Evolutionary conservation across 2,888 invertebrate species (phyloP).

Genomic region (Nomada flava): DNA sequence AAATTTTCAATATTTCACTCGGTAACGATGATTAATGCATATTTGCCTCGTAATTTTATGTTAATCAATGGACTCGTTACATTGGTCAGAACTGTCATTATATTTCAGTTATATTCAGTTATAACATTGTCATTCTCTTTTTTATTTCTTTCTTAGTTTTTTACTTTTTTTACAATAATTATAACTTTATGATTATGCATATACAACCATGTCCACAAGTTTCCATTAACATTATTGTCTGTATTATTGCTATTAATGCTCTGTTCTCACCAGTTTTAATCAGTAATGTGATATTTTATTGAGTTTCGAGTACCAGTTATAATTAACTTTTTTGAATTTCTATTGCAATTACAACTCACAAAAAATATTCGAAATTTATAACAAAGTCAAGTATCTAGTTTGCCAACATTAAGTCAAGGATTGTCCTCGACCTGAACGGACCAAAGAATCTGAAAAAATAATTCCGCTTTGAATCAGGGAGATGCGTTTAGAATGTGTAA

Average conservation of each 20-base stretch:
- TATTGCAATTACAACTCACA: no score
- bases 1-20: slow-evolving; percentile 5
- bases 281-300: no score
- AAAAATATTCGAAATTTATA: no score
- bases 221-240: background rate
- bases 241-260: slow-evolving; percentile 20
- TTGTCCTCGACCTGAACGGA: background rate
- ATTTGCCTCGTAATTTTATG: background rate
- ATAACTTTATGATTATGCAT: no score
- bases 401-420: background rate
- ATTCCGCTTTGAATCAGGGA: background rate
- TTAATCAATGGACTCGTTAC: background rate
- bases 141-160: no score
- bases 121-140: no score
- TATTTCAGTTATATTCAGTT: background rate
- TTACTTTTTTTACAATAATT: no score
- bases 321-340: no score
- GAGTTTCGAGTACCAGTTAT: no score
- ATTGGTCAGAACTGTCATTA: background rate
- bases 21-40: background rate
- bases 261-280: background rate
- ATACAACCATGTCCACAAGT: background rate
- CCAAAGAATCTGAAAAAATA: background rate
- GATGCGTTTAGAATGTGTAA: slow-evolving; percentile 29
- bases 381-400: no score